Conservation (phyloP, 1,140 invertebrate species). For the Drosophila sulfurigaster region DNA sequence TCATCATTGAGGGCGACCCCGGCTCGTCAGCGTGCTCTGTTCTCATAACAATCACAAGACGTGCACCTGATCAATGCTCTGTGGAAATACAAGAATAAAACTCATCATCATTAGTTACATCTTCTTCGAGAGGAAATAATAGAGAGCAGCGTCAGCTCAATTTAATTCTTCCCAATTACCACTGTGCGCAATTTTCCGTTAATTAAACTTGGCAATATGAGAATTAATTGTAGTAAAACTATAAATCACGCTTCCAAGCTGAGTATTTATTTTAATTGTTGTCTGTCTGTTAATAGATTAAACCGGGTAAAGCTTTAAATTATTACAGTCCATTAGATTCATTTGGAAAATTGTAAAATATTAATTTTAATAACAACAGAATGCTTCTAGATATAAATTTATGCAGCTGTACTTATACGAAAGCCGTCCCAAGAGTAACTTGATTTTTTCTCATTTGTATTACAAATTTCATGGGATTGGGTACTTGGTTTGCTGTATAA, state of each 20-base stretch:
- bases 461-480: constrained; percentile 55
- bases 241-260: not conserved
- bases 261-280: not conserved
- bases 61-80: constrained; percentile 1
- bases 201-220: not conserved
- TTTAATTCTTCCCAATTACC: not conserved
- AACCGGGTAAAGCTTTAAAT: not conserved
- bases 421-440: constrained; percentile 11
- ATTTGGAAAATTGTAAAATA: not conserved
- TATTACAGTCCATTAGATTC: not conserved
- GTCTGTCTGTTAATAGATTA: not conserved
- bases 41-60: constrained; percentile 3
- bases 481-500: constrained; percentile 52
- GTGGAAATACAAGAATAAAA: constrained; percentile 10
- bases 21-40: not conserved
- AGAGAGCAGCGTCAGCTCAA: not conserved
- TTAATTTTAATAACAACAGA: not conserved
- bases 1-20: constrained; percentile 12
- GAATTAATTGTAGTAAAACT: not conserved
- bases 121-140: not conserved
- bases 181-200: not conserved
- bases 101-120: constrained; percentile 1
- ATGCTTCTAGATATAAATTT: not conserved
- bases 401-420: constrained; percentile 1
- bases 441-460: constrained; percentile 57